Evolutionary conservation across 2,888 invertebrate species (phyloP), one percentile per base, ranked within the genome.

Genomic region (Heliothis peltigera): DNA sequence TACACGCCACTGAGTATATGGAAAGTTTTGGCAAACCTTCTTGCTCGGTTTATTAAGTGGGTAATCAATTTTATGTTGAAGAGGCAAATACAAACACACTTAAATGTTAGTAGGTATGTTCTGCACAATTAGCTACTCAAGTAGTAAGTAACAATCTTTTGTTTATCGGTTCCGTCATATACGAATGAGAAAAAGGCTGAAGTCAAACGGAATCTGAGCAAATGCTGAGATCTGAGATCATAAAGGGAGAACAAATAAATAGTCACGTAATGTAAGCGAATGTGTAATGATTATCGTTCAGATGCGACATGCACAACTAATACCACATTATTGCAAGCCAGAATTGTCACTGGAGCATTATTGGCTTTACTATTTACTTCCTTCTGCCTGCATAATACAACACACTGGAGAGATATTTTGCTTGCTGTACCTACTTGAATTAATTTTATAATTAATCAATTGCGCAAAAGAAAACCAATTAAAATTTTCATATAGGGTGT

Each of bases 231-330:
- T 66, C 64, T 76, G 74, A 64, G 63, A 76, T 66, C 70, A 66
- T 63, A 55, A 25, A 15, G 35, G 46, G 51, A 5, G 63, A 61
- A 63, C 58, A 65, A 64, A 72, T 57, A 65, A 47, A 52, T 74
- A 61, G 70, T 68, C 79, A 74, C 70, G 71, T 77, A 70, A 74
- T 72, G 58, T 55, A 56, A 78, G 76, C 61, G 63, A 76, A 70
- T 79, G 71, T 70, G 65, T 44, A 52, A 56, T 52, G 62, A 74
- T 79, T 81, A 79, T 69, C 67, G 68, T 61, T 56, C 58, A 77
- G 54, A 71, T 76, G 79, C 54, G 67, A 75, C 70, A 63, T 63
- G 62, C 64, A 66, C 58, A 42, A 55, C 53, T 72, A 72, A 60
- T 62, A 61, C 55, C 35, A 56, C 43, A 48, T 58, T 62, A 43